Percentiles rank a stretch among this genome's conserved stretches.
Evolutionary conservation across 2,113 vertebrate species (phyloP).

Genomic region (Nannobrachium achirus): DNA sequence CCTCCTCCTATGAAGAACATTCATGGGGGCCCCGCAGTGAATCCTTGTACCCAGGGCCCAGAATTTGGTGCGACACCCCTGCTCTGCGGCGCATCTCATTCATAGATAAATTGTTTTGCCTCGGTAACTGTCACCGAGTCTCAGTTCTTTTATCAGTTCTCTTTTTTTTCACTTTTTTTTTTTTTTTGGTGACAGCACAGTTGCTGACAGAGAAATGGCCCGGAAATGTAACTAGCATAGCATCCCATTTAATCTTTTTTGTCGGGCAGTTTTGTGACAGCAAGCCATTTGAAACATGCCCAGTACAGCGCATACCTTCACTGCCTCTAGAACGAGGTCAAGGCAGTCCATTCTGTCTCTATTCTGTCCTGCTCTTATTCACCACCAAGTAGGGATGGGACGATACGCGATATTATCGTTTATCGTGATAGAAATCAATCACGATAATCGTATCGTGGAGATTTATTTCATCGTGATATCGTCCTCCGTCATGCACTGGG

Average conservation of each 20-base stretch:
- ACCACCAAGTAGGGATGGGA: too few relatives aligned
- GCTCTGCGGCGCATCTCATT: constrained; percentile 51
- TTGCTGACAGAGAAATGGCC: constrained; percentile 34
- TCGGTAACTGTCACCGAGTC: constrained; percentile 52
- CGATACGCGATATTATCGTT: too few relatives aligned
- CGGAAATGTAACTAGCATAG: constrained; percentile 46
- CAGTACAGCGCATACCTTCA: background rate
- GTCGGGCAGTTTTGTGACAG: constrained; percentile 38
- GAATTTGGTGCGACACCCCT: too few relatives aligned
- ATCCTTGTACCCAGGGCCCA: too few relatives aligned
- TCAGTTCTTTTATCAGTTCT: constrained; percentile 49
- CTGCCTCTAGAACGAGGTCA: background rate
- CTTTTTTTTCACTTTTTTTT: too few relatives aligned
- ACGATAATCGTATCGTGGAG: too few relatives aligned
- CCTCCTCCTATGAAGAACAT: too few relatives aligned
- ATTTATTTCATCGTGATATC: too few relatives aligned
- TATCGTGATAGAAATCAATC: too few relatives aligned
- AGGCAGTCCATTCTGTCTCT: background rate
- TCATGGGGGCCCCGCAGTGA: too few relatives aligned
- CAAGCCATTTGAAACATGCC: constrained; percentile 9
- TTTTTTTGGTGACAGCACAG: constrained; percentile 21
- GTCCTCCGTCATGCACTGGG: too few relatives aligned
- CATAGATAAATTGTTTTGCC: constrained; percentile 59
- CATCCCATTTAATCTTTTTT: constrained; percentile 55
- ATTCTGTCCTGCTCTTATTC: background rate